A percentile compares a stretch with the other conserved stretches of the same genome.
phyloP scores from a whole-genome alignment of 2,797 vertebrate genomes.

The Sebastes trivittatus region DNA sequence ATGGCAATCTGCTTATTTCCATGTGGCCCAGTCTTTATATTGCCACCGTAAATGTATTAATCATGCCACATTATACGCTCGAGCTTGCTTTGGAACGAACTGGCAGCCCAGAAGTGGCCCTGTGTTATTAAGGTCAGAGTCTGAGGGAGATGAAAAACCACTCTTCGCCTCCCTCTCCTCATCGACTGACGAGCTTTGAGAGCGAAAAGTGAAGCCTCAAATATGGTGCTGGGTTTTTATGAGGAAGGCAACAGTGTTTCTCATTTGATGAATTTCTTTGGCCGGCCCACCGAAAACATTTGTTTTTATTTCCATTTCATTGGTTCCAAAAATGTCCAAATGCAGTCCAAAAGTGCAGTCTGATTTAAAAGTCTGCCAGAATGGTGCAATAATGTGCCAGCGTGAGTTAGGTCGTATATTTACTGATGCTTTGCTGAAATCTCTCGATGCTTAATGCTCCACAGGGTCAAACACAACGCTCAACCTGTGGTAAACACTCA shows the following conservation, averaged over 20 bases:
- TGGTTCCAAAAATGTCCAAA: background rate
- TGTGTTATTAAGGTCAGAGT: constrained; percentile 68
- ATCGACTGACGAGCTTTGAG: constrained; percentile 9
- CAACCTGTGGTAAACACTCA: background rate
- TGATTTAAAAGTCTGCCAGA: constrained; percentile 11
- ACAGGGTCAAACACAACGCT: background rate
- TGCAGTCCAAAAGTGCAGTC: background rate
- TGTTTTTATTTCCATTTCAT: background rate
- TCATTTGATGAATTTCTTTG: constrained; percentile 17
- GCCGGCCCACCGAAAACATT: background rate
- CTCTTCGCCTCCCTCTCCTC: background rate
- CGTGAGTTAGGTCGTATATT: background rate
- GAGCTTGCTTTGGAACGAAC: constrained; percentile 28
- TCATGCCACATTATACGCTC: constrained; percentile 50
- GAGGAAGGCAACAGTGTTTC: background rate
- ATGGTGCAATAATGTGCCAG: background rate
- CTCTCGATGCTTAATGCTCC: background rate
- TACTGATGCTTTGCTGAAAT: background rate
- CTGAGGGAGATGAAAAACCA: constrained; percentile 52
- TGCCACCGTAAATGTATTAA: constrained; percentile 57
- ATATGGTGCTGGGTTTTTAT: constrained; percentile 17
- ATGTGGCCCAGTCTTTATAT: constrained; percentile 28
- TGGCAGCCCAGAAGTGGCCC: constrained; percentile 32
- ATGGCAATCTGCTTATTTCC: constrained; percentile 20
- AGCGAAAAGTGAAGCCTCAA: constrained; percentile 25